These are phyloP conservation scores for Drosophila aff. DNA, from an alignment of 1,140 invertebrate species.

Conservation along the genomic window DNA sequence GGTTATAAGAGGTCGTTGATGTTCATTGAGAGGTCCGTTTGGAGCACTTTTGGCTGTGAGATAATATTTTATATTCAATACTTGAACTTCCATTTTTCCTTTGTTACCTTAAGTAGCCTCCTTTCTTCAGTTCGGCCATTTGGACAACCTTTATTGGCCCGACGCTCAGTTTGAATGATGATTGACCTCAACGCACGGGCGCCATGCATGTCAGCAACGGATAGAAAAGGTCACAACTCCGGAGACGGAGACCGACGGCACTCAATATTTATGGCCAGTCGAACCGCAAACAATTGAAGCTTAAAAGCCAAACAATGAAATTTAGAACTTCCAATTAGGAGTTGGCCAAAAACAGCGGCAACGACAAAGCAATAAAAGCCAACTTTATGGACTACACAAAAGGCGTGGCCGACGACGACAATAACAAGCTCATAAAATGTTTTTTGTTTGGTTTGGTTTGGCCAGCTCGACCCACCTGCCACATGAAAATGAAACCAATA, in stretches of 20 bases:
- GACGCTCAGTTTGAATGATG: conserved; percentile 52
- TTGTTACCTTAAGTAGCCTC: background rate
- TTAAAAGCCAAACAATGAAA: conserved; percentile 82
- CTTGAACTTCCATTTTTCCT: background rate
- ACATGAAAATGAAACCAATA: conserved; percentile 65
- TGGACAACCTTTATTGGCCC: conserved; percentile 2
- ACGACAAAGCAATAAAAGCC: conserved; percentile 60
- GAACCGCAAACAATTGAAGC: conserved; percentile 80
- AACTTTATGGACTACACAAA: conserved; percentile 61
- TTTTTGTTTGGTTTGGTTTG: conserved; percentile 34
- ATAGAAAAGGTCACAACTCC: conserved; percentile 16
- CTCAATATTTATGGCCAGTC: conserved; percentile 76
- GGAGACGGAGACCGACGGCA: conserved; percentile 25
- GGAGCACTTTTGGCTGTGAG: background rate
- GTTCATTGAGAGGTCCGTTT: background rate
- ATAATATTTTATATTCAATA: conserved; percentile 8
- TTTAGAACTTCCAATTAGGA: conserved; percentile 82
- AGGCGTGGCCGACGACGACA: conserved; percentile 62
- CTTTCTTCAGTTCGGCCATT: background rate
- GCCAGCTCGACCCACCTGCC: conserved; percentile 50
- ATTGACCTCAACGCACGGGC: conserved; percentile 41
- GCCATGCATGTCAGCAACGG: conserved; percentile 45
- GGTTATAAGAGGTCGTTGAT: too few relatives aligned
- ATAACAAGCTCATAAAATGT: conserved; percentile 78
- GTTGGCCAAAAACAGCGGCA: conserved; percentile 48